Conservation (phyloP, 2,797 vertebrate species). For the Sebastes jordani region DNA sequence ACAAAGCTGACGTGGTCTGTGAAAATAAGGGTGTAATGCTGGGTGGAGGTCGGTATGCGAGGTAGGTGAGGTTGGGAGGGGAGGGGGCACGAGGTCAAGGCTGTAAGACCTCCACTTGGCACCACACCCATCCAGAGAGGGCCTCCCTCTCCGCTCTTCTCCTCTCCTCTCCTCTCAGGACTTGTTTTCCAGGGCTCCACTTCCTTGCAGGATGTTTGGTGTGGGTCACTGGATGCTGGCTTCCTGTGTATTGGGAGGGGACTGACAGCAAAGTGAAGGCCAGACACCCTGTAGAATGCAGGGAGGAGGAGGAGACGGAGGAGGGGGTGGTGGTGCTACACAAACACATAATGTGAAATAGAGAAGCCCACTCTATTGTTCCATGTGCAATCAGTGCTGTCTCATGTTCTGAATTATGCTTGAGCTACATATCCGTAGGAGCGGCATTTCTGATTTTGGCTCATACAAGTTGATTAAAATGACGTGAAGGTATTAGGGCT, state of each 20-base stretch:
- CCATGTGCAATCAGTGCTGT: slow-evolving; percentile 60
- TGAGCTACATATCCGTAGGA: slow-evolving; percentile 18
- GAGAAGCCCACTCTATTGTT: slow-evolving; percentile 69
- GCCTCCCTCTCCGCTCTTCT: slow-evolving; percentile 55
- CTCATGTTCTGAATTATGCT: slow-evolving; percentile 57
- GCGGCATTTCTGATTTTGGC: slow-evolving; percentile 18
- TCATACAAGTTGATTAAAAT: background rate
- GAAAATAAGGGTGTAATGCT: slow-evolving; percentile 55
- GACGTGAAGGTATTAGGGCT: background rate
- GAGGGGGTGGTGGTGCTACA: slow-evolving; percentile 54
- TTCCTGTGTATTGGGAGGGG: slow-evolving; percentile 86
- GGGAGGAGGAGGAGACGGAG: slow-evolving; percentile 49
- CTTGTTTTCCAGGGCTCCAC: slow-evolving; percentile 81
- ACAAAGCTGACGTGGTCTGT: slow-evolving; percentile 5
- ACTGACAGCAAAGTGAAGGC: slow-evolving; percentile 85
- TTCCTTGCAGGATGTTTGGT: slow-evolving; percentile 88
- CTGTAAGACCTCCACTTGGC: slow-evolving; percentile 60
- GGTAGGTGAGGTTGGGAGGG: slow-evolving; percentile 41
- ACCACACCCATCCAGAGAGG: slow-evolving; percentile 66
- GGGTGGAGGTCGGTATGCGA: slow-evolving; percentile 53
- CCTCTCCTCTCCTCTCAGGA: slow-evolving; percentile 61
- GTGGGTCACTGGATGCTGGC: slow-evolving; percentile 83
- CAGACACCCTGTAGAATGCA: slow-evolving; percentile 79
- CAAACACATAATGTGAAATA: slow-evolving; percentile 68
- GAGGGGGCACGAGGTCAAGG: slow-evolving; percentile 63